Base-by-base conservation (phyloP, 2,797 vertebrate genomes). In the Falco cherrug region DNA sequence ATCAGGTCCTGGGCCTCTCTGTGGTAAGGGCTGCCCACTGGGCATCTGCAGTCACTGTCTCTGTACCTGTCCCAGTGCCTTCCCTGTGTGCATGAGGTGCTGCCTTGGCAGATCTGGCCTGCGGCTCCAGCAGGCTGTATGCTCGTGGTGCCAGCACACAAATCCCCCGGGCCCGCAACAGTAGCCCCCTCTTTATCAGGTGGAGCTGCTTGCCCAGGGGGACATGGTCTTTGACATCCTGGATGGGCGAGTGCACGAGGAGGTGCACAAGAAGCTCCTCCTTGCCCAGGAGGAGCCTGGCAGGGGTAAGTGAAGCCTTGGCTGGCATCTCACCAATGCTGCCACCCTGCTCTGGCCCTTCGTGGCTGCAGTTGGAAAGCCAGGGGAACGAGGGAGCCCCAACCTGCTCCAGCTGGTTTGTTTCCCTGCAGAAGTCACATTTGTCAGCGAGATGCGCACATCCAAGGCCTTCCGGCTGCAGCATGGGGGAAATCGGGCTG, bases 121-220 rank as follows among this genome's bases (percentile, higher is more conserved):
- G 31, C 2, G 19, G 65, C 45, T 69, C 22, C 21, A 17, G 71
- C 1, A 5, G 59, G 67, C 82, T 51, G 10, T 3, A 3, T 5
- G 13, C 43, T 63, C 11, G 1, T 0, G 0, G 28, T 39, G 57
- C 43, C 43, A 37, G 57, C n/a, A 8, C n/a, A 59, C 57, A 16
- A 15, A 11, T 22, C 24, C 28, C 2, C 57, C 11, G 15, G 11
- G n/a, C 24, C 28, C 2, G 0, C 1, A 1, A 68, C 6, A 4
- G 35, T n/a, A 69, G 67, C 29, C 13, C 12, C 5, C 11, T 74
- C 68, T 91, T 57, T 18, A 14, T 29, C 86, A 99, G 98, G 97
- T 99, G n/a, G 98, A 99, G 67, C 96, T 99, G 31, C 89, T 98
- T 0, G 97, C 98, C 63, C 98, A 99, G 47, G 98, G 98, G 56